Evolutionary conservation across 1,140 invertebrate genomes (phyloP).

Genomic region (Calephelis virginiensis): DNA sequence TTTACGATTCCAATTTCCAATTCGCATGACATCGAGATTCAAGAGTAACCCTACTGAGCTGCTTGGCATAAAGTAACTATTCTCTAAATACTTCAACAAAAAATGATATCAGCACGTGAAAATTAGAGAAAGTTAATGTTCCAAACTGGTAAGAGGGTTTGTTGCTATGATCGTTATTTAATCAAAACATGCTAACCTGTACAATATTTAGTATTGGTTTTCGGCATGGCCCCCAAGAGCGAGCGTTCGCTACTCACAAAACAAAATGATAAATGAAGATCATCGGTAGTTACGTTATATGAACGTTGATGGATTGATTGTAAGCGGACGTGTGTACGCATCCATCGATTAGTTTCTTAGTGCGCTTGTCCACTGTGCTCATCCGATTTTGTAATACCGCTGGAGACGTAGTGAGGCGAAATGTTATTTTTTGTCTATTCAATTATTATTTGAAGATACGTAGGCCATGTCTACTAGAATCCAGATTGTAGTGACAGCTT

Average conservation of each 20-base stretch:
- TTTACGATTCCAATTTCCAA: no score
- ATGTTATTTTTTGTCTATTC: no score
- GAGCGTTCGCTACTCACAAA: conserved; percentile 61
- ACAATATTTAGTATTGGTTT: conserved; percentile 29
- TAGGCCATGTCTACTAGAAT: no score
- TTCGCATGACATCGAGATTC: no score
- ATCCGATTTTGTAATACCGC: neutral
- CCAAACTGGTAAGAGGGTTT: conserved; percentile 22
- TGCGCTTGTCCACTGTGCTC: neutral
- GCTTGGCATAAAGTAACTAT: no score
- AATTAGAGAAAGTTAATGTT: no score
- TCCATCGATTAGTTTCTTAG: conserved; percentile 67
- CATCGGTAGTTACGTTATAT: conserved; percentile 71
- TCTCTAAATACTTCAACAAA: no score
- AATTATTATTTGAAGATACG: no score
- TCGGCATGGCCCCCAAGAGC: conserved; percentile 57
- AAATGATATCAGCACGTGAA: no score
- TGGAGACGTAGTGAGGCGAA: no score
- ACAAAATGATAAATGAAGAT: conserved; percentile 75
- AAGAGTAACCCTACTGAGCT: no score
- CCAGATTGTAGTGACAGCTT: no score
- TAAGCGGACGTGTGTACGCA: conserved; percentile 63
- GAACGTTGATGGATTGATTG: conserved; percentile 75
- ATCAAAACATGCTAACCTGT: conserved; percentile 6
- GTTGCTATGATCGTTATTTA: conserved; percentile 13